These are phyloP conservation scores for Naso thynnoides DNA, from an alignment of 2,797 vertebrate genomes.

Conservation along the genomic window DNA sequence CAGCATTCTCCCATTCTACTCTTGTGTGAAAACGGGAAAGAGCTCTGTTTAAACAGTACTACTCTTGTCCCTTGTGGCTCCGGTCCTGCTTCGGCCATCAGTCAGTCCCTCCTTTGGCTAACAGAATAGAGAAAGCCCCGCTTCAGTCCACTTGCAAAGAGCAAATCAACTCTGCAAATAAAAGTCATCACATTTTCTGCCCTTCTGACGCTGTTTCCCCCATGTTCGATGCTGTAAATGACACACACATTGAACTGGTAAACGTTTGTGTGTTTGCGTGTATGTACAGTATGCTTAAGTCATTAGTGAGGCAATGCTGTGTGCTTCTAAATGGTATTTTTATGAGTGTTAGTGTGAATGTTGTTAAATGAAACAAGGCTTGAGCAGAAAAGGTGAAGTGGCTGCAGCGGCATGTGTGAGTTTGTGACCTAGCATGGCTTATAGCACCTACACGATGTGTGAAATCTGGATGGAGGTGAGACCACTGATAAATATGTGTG, in stretches of 20 bases:
- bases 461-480: constrained; percentile 59
- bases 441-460: constrained; percentile 44
- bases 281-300: constrained; percentile 56
- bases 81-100: constrained; percentile 56
- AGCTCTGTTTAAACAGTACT: constrained; percentile 74
- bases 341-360: constrained; percentile 55
- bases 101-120: constrained; percentile 62
- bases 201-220: constrained; percentile 2
- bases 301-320: constrained; percentile 64
- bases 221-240: constrained; percentile 5
- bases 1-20: constrained; percentile 58
- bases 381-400: constrained; percentile 17
- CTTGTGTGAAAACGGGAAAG: constrained; percentile 76
- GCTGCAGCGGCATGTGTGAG: constrained; percentile 11
- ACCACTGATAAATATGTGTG: constrained; percentile 46
- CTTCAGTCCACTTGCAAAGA: constrained; percentile 20
- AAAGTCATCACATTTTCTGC: constrained; percentile 10
- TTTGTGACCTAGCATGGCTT: constrained; percentile 26
- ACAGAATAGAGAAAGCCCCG: constrained; percentile 43
- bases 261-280: constrained; percentile 7
- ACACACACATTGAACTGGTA: constrained; percentile 19
- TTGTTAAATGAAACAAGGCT: constrained; percentile 37
- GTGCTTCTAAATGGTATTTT: constrained; percentile 65
- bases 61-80: constrained; percentile 77
- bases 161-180: constrained; percentile 18